Evolutionary conservation across 2,113 vertebrate species (phyloP).

Genomic region (Leptobrachium ailaonicum): DNA sequence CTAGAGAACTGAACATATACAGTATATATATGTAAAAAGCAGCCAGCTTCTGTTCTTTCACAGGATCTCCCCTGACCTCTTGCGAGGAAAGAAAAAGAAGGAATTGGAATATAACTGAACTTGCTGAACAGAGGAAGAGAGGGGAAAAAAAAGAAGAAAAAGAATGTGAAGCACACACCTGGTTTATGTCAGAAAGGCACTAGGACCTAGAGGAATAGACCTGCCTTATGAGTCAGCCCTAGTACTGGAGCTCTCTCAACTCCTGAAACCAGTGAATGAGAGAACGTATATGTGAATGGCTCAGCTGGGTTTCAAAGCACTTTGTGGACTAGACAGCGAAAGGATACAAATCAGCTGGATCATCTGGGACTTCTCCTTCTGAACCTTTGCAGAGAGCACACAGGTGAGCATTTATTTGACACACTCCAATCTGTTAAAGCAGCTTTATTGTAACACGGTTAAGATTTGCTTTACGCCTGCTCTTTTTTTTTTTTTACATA

Average conservation of each 20-base stretch:
- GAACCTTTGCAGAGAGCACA: background rate
- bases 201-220: conserved; percentile 45
- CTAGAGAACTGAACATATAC: conserved; percentile 11
- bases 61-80: background rate
- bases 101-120: conserved; percentile 10
- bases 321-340: conserved; percentile 40
- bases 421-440: background rate
- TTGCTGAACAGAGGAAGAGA: conserved; percentile 3
- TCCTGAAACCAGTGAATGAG: conserved; percentile 47
- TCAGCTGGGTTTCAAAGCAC: conserved; percentile 48
- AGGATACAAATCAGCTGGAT: conserved; percentile 27
- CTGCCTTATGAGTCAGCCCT: conserved; percentile 45
- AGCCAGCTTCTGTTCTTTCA: background rate
- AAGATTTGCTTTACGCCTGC: background rate
- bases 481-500: background rate
- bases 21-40: conserved; percentile 1
- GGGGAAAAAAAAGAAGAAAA: conserved; percentile 3
- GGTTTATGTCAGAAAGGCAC: conserved; percentile 49
- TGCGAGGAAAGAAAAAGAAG: background rate
- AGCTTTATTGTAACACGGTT: background rate
- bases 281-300: conserved; percentile 49
- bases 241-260: conserved; percentile 44
- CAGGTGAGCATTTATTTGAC: conserved; percentile 34
- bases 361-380: conserved; percentile 34
- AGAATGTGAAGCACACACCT: conserved; percentile 44